Conservation (phyloP, 2,888 invertebrate species). For the Lasioglossum pauxillum region DNA sequence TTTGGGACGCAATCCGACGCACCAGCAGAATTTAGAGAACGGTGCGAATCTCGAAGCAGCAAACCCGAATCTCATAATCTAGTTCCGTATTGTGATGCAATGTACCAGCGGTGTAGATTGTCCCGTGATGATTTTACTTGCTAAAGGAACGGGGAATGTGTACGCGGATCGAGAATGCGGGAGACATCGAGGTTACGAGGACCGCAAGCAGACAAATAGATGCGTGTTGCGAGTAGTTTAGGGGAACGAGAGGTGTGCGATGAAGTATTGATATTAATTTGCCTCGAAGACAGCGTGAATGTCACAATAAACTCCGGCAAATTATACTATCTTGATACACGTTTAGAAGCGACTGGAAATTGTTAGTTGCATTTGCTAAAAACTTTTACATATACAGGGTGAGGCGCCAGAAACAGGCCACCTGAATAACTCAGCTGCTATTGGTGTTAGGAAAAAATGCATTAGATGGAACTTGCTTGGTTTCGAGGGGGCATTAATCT, state of each 20-base stretch:
- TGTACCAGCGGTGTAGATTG: slow-evolving; percentile 27
- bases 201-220: slow-evolving; percentile 27
- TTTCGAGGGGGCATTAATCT: too few species aligned
- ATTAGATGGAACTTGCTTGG: too few species aligned
- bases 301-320: background rate
- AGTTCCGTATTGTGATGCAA: slow-evolving; percentile 38
- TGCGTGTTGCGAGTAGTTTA: slow-evolving; percentile 29
- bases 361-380: background rate
- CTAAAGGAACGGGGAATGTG: slow-evolving; percentile 23
- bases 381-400: too few species aligned
- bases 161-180: background rate
- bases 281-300: background rate
- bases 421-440: too few species aligned
- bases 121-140: slow-evolving; percentile 38
- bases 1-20: slow-evolving; percentile 16
- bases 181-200: slow-evolving; percentile 28
- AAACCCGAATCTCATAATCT: slow-evolving; percentile 26
- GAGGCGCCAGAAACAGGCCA: too few species aligned
- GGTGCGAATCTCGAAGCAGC: background rate
- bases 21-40: background rate
- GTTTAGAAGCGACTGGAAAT: background rate
- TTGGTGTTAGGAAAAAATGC: too few species aligned
- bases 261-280: slow-evolving; percentile 48
- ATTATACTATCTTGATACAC: background rate
- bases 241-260: background rate